These are phyloP conservation scores for Alligator sinensis DNA, from an alignment of 2,113 vertebrate genomes.

Conservation along the genomic window DNA sequence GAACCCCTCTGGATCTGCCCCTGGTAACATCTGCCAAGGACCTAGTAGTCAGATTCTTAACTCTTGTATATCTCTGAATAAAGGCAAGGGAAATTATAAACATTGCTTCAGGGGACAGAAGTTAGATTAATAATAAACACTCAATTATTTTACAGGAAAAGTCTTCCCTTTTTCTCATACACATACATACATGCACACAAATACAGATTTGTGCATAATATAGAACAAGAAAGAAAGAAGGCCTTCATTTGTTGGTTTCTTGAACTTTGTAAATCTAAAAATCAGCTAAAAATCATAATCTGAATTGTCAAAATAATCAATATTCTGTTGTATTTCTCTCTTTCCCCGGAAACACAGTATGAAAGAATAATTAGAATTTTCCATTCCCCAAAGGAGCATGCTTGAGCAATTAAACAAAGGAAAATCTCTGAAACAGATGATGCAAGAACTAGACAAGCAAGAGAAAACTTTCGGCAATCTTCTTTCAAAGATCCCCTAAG, in stretches of 20 bases:
- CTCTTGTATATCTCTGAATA: not conserved
- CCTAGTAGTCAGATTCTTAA: not conserved
- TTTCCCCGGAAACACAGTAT: not conserved
- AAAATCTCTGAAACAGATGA: not conserved
- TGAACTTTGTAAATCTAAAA: not conserved
- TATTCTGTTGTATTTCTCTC: not conserved
- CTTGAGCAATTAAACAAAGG: not conserved
- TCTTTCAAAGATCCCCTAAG: not conserved
- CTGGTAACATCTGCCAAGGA: too few relatives aligned
- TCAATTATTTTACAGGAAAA: not conserved
- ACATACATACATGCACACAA: fast-evolving
- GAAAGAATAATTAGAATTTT: not conserved
- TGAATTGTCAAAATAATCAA: not conserved
- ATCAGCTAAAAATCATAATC: not conserved
- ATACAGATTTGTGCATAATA: not conserved
- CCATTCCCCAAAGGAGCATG: not conserved
- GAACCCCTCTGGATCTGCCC: not conserved
- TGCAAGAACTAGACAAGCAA: not conserved
- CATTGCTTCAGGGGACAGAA: not conserved
- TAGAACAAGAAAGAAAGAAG: not conserved
- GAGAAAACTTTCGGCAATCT: not conserved
- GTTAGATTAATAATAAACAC: not conserved
- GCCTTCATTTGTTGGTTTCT: not conserved
- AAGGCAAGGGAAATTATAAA: not conserved
- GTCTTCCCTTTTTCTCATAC: not conserved